phyloP scores from a whole-genome alignment of 2,113 vertebrate species.

The Anser brachyrhynchus region DNA sequence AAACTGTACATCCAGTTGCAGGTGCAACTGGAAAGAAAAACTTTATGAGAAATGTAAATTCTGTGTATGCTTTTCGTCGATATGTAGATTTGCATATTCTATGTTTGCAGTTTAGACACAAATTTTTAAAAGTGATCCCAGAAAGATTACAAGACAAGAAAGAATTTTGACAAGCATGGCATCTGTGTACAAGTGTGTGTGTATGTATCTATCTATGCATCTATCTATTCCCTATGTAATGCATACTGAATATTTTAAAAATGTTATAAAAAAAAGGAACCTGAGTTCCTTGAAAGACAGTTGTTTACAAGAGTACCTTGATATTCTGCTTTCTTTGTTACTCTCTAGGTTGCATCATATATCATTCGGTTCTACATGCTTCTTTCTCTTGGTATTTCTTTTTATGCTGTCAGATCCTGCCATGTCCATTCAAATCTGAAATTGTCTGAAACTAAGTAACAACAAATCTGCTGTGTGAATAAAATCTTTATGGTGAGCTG shows the following conservation, averaged over 20 bases:
- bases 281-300: slow-evolving; percentile 65
- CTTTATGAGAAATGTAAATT: background rate
- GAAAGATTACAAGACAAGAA: slow-evolving; percentile 37
- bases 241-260: slow-evolving; percentile 64
- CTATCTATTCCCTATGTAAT: slow-evolving; percentile 65
- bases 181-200: slow-evolving; percentile 32
- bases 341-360: slow-evolving; percentile 72
- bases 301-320: slow-evolving; percentile 62
- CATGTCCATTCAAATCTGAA: slow-evolving; percentile 83
- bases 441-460: slow-evolving; percentile 82
- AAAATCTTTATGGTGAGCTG: slow-evolving; percentile 82
- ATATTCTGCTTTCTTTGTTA: slow-evolving; percentile 69
- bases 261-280: slow-evolving; percentile 45
- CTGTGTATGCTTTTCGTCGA: background rate
- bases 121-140: slow-evolving; percentile 53
- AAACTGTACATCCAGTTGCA: background rate
- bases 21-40: background rate
- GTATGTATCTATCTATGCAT: slow-evolving; percentile 25
- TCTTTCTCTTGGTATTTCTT: slow-evolving; percentile 76
- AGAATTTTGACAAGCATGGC: slow-evolving; percentile 38
- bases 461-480: slow-evolving; percentile 83
- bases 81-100: slow-evolving; percentile 41
- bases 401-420: slow-evolving; percentile 78
- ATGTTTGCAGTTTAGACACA: slow-evolving; percentile 36
- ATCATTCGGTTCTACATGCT: slow-evolving; percentile 75